Conservation (phyloP, 2,113 vertebrate species). For the Rousettus leschenaultii region DNA sequence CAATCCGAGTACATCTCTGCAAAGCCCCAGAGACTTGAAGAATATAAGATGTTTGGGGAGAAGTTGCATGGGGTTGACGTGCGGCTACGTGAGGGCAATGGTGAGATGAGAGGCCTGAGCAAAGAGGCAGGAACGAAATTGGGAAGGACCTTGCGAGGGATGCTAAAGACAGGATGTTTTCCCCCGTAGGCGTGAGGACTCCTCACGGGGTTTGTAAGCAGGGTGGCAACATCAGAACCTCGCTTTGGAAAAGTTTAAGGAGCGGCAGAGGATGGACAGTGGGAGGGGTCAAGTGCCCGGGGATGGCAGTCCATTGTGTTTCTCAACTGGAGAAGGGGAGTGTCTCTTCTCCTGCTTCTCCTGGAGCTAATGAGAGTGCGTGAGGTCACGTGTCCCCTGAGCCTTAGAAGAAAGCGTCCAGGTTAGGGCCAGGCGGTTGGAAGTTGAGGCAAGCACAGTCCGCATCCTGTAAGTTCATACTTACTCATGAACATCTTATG, state of each 20-base stretch:
- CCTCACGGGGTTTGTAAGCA: neutral
- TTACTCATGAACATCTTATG: neutral
- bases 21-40: neutral
- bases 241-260: neutral
- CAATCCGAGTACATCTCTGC: neutral
- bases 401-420: slow-evolving; percentile 2
- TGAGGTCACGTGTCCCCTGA: slow-evolving; percentile 35
- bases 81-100: neutral
- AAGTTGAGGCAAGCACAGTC: slow-evolving; percentile 3
- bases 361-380: slow-evolving; percentile 18
- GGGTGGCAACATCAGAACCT: neutral
- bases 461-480: neutral
- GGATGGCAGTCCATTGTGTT: slow-evolving; percentile 17
- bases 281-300: neutral
- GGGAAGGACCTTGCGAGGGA: neutral
- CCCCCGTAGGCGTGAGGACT: neutral
- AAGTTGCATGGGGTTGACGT: neutral
- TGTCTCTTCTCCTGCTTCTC: slow-evolving; percentile 31
- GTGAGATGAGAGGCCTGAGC: neutral
- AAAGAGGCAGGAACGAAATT: neutral
- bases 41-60: neutral
- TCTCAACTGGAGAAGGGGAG: slow-evolving; percentile 2
- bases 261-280: neutral
- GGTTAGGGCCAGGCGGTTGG: neutral
- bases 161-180: neutral